Evolutionary conservation across 64 coral and sea anemone species (phyloP), one percentile per base, ranked within the genome.

Genomic region (Pocillopora damicornis): DNA sequence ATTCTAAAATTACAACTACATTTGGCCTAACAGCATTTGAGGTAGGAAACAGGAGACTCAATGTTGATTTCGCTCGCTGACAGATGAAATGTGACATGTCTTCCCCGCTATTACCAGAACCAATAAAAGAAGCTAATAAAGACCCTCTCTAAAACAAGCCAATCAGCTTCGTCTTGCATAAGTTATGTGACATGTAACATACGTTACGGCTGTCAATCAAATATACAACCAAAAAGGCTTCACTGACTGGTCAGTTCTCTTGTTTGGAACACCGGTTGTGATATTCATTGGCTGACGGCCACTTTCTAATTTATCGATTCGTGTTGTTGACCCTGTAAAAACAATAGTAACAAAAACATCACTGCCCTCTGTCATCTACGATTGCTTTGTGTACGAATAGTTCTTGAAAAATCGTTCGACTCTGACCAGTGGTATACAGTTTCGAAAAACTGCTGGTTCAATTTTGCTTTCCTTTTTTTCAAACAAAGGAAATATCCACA

Each of bases 21-120:
- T 85, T 85, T 72, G 22, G 37, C 81, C 58, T n/a, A 20, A 73
- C 57, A 71, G 22, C 64, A 35, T 68, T 85, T 85, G 37, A 85
- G 65, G 65, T 45, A 72, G 63, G 81, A 85, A 85, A 73, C 81
- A 73, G 80, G 61, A 71, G 81, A 85, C 38, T 72, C 38, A 9
- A 71, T 72, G 81, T 85, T 85, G 81, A 85, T 85, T 85, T 85
- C 81, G 69, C 58, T 85, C 15, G 66, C 81, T 85, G 81, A 85
- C 81, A 85, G 81, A 85, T 85, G 64, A 85, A 85, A 85, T 85
- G 81, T 85, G 81, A 85, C 81, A 85, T 72, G 37, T 85, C 81
- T 85, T 85, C 81, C 38, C 65, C 20, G 81, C 64, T 68, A 30
- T 57, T 85, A 85, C 81, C 64, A 72, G 62, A 73, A 73, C 81